Conservation (phyloP, 2,797 vertebrate species). For the Cetoscarus ocellatus region DNA sequence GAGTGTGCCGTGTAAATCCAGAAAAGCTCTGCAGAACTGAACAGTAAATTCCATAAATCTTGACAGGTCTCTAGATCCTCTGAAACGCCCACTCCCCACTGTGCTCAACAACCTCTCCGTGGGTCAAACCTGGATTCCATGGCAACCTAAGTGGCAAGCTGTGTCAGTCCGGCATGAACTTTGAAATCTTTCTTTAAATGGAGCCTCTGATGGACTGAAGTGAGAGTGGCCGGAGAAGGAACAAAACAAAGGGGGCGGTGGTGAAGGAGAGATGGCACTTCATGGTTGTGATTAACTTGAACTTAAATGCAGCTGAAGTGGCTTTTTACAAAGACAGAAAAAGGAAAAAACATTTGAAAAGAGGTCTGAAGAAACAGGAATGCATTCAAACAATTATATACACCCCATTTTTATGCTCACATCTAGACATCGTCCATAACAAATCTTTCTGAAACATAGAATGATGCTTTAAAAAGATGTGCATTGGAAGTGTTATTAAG, state of each 20-base stretch:
- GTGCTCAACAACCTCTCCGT: slow-evolving; percentile 69
- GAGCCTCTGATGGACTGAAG: slow-evolving; percentile 60
- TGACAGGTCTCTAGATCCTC: slow-evolving; percentile 50
- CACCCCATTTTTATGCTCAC: background rate
- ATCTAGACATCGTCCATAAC: background rate
- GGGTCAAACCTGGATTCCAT: slow-evolving; percentile 79
- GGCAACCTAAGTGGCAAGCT: slow-evolving; percentile 76
- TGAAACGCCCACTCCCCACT: slow-evolving; percentile 66
- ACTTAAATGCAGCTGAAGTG: slow-evolving; percentile 38
- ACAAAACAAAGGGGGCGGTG: slow-evolving; percentile 50
- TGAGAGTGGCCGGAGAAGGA: slow-evolving; percentile 13
- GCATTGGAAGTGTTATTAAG: background rate
- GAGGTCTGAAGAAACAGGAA: slow-evolving; percentile 4
- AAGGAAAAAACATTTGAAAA: slow-evolving; percentile 27
- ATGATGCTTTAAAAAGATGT: background rate
- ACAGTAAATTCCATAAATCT: slow-evolving; percentile 51
- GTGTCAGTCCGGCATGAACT: slow-evolving; percentile 62
- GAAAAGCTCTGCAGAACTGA: slow-evolving; percentile 26
- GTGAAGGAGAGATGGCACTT: slow-evolving; percentile 24
- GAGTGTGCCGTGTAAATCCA: slow-evolving; percentile 12
- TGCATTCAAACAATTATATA: slow-evolving; percentile 8
- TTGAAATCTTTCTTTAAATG: slow-evolving; percentile 74
- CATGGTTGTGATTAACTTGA: slow-evolving; percentile 56
- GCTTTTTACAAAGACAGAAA: background rate
- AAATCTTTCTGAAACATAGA: background rate